Evolutionary conservation across 2,797 vertebrate species (phyloP).

Genomic region (Gallinago nigripennis): DNA sequence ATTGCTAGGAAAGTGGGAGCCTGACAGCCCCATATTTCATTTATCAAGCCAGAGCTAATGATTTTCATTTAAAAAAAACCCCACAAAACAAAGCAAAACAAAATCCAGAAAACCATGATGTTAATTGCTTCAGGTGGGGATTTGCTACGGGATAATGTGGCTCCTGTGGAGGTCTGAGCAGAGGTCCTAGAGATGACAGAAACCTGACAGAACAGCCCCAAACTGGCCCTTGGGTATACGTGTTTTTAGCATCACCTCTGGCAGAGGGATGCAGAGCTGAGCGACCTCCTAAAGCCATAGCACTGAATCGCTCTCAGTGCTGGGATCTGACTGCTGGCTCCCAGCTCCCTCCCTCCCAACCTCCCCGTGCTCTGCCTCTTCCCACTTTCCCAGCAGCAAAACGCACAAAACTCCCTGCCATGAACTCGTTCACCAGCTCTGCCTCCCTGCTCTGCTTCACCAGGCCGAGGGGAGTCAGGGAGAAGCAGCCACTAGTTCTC

Average conservation of each 20-base stretch:
- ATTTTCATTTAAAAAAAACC: neutral
- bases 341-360: neutral
- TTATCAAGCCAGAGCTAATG: neutral
- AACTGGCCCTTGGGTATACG: too few species aligned
- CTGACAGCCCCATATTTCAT: neutral
- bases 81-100: neutral
- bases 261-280: neutral
- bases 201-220: neutral
- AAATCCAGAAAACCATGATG: neutral
- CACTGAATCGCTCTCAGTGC: neutral
- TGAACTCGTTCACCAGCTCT: accelerated
- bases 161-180: neutral
- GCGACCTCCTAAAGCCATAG: neutral
- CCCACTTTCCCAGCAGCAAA: neutral
- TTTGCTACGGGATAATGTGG: neutral
- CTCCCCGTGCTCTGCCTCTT: neutral
- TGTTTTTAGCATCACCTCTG: neutral
- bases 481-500: neutral
- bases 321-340: neutral
- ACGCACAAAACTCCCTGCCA: neutral
- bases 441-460: neutral
- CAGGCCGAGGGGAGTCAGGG: accelerated
- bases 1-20: neutral
- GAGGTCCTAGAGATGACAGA: neutral
- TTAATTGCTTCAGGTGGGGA: neutral